Conservation (phyloP, 2,113 vertebrate genomes). For the Mesoclemmys tuberculata region DNA sequence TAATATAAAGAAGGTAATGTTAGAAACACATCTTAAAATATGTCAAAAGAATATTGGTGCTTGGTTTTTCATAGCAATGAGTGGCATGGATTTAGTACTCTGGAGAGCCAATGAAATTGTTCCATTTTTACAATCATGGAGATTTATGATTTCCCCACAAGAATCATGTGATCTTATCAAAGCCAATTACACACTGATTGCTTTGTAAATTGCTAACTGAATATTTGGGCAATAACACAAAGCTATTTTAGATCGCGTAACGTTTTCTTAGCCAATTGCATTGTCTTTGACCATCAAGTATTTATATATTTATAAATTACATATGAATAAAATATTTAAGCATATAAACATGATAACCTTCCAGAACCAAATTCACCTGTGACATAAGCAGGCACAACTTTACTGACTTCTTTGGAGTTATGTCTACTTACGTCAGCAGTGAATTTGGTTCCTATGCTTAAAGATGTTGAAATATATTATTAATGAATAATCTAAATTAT, state of each 20-base stretch:
- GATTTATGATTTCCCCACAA: background rate
- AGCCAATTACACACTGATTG: background rate
- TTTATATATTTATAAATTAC: background rate
- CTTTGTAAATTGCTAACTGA: background rate
- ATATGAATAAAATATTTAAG: background rate
- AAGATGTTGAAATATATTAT: background rate
- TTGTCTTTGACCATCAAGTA: background rate
- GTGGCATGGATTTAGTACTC: background rate
- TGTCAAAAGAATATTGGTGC: fast-evolving
- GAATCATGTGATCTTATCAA: no score
- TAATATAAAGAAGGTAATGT: background rate
- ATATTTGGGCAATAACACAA: background rate
- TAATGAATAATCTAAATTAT: constrained; percentile 36
- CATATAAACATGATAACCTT: background rate
- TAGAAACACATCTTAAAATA: background rate
- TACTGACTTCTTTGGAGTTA: background rate
- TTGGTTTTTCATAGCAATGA: background rate
- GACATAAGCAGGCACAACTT: background rate
- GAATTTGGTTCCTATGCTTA: background rate
- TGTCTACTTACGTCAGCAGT: background rate
- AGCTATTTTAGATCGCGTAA: background rate
- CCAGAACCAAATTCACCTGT: background rate
- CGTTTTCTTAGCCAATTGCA: background rate
- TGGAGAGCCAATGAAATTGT: background rate
- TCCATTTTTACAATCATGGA: background rate